Base-by-base conservation (phyloP, 2,113 vertebrate species). In the Amblyopsis rosae region DNA sequence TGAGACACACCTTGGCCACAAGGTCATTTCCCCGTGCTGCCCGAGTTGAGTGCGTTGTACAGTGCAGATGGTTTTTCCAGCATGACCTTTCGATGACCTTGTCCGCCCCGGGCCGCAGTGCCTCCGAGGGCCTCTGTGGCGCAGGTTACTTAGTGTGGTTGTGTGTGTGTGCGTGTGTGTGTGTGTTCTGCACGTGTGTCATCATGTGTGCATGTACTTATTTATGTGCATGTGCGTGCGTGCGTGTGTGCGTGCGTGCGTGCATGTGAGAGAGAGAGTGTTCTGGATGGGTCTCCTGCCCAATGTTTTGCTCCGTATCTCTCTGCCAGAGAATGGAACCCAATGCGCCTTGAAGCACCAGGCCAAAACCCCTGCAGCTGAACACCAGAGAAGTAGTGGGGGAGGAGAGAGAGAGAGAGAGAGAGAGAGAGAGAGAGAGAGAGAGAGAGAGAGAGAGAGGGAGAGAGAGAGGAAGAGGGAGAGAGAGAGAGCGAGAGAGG, bases 251-350 rank as follows among this genome's bases (percentile, higher is more conserved):
- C 12, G 55, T 33, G 62, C 16, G 12, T 17, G 70, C 33, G 48
- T 33, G 47, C 33, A 26, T 64, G 45, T 48, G 16, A 49, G 26
- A 51, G 48, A 15, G 70, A 19, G 70, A n/a, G 49, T 63, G 17
- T 51, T 75, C 78, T 81, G 81, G 81, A 58, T 8, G n/a, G 64
- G 53, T 58, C 73, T 82, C 76, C 68, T 80, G 82, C 75, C 79
- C 67, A 65, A 74, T 87, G 88, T 88, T 90, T 87, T 81, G 84
- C 86, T 83, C 71, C 45, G 45, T 71, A 73, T 16, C 73, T 79
- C 75, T 69, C 79, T 81, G 86, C 85, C 84, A 89, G 83, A 75
- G 79, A 88, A 63, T 89, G 76, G 70, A 89, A 86, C 82, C 72
- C 74, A 76, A 85, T 64, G 69, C 83, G 81, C 69, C 62, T 71